phyloP scores from a whole-genome alignment of 1,140 invertebrate genomes.

The Meloidogyne exigua region DNA sequence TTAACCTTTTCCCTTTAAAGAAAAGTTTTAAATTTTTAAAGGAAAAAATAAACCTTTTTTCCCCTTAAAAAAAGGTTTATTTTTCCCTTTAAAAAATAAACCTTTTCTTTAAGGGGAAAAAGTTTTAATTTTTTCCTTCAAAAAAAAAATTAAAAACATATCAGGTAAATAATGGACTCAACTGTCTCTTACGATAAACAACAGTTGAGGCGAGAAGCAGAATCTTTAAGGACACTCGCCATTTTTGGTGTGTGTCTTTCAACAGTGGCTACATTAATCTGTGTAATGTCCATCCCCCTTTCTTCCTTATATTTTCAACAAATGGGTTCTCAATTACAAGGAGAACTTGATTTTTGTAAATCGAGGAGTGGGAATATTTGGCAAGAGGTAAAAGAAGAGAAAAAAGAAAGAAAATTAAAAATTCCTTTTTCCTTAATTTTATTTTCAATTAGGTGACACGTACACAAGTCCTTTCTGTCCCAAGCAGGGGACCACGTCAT shows the following conservation, averaged over 20 bases:
- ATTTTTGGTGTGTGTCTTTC: constrained; percentile 53
- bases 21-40: too few relatives aligned
- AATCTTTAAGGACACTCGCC: constrained; percentile 37
- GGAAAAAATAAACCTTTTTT: too few relatives aligned
- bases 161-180: background rate
- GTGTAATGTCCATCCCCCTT: constrained; percentile 63
- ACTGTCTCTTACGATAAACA: background rate
- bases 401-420: too few relatives aligned
- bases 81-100: too few relatives aligned
- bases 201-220: constrained; percentile 34
- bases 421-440: too few relatives aligned
- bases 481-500: constrained; percentile 20
- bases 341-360: constrained; percentile 50
- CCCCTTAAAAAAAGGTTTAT: too few relatives aligned
- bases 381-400: constrained; percentile 34
- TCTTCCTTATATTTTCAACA: constrained; percentile 52
- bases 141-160: background rate
- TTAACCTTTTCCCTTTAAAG: too few relatives aligned
- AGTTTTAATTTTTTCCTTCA: too few relatives aligned
- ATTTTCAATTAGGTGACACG: constrained; percentile 32
- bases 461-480: constrained; percentile 46
- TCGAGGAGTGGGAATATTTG: constrained; percentile 48
- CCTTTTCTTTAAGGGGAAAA: too few relatives aligned
- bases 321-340: constrained; percentile 44
- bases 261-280: constrained; percentile 59